Evolutionary conservation across 2,113 vertebrate genomes (phyloP).

Genomic region (Gavialis gangeticus): DNA sequence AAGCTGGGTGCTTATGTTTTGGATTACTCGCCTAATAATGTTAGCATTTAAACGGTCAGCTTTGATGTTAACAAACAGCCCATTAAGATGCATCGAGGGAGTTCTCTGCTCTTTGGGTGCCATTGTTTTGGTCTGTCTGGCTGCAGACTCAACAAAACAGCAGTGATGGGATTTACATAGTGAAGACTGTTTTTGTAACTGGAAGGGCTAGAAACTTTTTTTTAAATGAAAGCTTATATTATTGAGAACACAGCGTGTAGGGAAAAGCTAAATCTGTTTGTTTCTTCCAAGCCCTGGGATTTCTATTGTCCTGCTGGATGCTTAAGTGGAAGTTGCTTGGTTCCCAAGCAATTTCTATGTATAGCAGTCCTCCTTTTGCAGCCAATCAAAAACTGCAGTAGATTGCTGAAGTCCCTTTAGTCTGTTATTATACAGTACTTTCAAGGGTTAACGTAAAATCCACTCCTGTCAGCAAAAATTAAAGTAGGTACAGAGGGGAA

Average conservation of each 20-base stretch:
- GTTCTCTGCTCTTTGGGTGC: constrained; percentile 64
- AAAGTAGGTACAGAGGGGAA: constrained; percentile 14
- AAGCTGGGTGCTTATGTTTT: constrained; percentile 72
- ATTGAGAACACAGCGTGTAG: constrained; percentile 67
- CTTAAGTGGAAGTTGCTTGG: constrained; percentile 63
- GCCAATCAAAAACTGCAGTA: not conserved
- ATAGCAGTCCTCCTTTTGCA: constrained; percentile 32
- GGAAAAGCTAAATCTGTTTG: constrained; percentile 72
- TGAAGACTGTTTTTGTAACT: constrained; percentile 61
- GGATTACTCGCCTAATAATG: constrained; percentile 68
- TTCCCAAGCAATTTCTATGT: constrained; percentile 71
- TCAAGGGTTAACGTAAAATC: constrained; percentile 73
- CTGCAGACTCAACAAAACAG: constrained; percentile 65
- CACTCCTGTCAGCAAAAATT: constrained; percentile 21
- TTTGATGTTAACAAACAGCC: constrained; percentile 76
- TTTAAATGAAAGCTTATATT: constrained; percentile 60
- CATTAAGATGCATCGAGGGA: constrained; percentile 76
- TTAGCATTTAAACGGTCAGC: constrained; percentile 78
- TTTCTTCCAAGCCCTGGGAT: constrained; percentile 61
- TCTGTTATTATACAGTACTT: constrained; percentile 48
- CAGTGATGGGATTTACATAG: constrained; percentile 73
- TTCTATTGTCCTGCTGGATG: constrained; percentile 64
- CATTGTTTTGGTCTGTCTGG: constrained; percentile 72
- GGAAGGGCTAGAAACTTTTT: constrained; percentile 47
- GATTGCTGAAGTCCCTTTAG: constrained; percentile 37